Conservation (phyloP, 2,113 vertebrate species). For the Bettongia penicillata region DNA sequence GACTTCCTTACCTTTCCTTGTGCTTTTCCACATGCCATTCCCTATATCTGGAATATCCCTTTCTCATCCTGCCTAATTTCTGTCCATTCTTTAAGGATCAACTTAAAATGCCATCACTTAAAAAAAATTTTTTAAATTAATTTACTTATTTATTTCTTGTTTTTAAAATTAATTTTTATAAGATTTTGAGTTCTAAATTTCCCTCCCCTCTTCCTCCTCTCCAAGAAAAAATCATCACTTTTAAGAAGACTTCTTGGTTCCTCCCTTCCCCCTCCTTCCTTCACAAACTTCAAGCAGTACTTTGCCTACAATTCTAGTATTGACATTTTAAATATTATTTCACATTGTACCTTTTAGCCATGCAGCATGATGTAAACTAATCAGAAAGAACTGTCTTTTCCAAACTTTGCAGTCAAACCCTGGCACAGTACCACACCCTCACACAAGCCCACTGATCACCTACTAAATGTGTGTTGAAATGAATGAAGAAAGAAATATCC, state of each 20-base stretch:
- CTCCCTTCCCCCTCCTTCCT: neutral
- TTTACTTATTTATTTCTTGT: too few relatives aligned
- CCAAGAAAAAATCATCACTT: neutral
- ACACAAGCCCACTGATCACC: neutral
- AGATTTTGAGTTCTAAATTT: too few relatives aligned
- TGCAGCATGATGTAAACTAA: neutral
- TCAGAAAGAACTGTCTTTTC: neutral
- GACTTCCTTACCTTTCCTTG: neutral
- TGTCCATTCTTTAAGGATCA: neutral
- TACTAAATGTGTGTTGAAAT: neutral
- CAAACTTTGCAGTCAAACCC: neutral
- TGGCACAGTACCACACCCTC: neutral
- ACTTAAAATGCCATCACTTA: neutral
- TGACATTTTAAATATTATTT: neutral
- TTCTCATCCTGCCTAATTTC: neutral
- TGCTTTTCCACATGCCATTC: neutral
- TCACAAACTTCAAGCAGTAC: neutral
- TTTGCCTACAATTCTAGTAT: neutral
- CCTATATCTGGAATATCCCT: neutral
- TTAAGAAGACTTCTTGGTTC: neutral
- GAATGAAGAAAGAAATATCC: neutral
- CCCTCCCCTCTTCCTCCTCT: too few relatives aligned
- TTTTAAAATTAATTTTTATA: too few relatives aligned
- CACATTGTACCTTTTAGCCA: neutral
- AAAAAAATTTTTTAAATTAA: too few relatives aligned